These are phyloP conservation scores for Drosophila azteca DNA, from an alignment of 1,140 invertebrate genomes.

Conservation along the genomic window DNA sequence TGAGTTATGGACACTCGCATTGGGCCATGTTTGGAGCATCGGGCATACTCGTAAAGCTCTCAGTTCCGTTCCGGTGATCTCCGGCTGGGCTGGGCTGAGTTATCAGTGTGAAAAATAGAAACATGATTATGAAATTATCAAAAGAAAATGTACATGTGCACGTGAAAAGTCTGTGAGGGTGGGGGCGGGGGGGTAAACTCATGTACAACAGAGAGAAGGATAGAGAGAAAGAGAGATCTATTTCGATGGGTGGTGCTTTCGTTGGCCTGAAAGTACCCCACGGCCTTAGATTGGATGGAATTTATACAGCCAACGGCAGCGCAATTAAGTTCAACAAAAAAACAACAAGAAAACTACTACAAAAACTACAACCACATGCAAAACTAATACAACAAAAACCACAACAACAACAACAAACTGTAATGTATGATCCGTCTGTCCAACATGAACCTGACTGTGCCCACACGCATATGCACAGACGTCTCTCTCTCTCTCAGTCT, in stretches of 20 bases:
- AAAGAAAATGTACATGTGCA: slow-evolving; percentile 35
- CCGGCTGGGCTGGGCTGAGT: slow-evolving; percentile 19
- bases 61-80: slow-evolving; percentile 71
- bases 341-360: slow-evolving; percentile 2
- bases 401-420: not conserved
- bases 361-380: not conserved
- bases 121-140: slow-evolving; percentile 80
- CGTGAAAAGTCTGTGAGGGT: slow-evolving; percentile 8
- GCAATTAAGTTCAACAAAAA: slow-evolving; percentile 59
- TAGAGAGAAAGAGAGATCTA: slow-evolving; percentile 13
- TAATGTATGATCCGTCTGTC: not conserved
- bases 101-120: slow-evolving; percentile 75
- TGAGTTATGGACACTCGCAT: slow-evolving; percentile 64
- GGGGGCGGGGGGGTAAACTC: not conserved
- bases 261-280: slow-evolving; percentile 70
- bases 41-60: slow-evolving; percentile 47
- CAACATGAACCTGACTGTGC: slow-evolving; percentile 43
- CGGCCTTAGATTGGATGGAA: slow-evolving; percentile 73
- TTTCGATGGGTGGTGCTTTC: slow-evolving; percentile 70
- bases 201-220: not conserved
- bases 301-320: slow-evolving; percentile 56
- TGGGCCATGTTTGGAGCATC: slow-evolving; percentile 31
- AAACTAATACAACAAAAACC: slow-evolving; percentile 15
- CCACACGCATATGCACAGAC: slow-evolving; percentile 36
- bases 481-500: slow-evolving; percentile 14